phyloP scores from a whole-genome alignment of 2,113 vertebrate genomes.

The Calonectris borealis region DNA sequence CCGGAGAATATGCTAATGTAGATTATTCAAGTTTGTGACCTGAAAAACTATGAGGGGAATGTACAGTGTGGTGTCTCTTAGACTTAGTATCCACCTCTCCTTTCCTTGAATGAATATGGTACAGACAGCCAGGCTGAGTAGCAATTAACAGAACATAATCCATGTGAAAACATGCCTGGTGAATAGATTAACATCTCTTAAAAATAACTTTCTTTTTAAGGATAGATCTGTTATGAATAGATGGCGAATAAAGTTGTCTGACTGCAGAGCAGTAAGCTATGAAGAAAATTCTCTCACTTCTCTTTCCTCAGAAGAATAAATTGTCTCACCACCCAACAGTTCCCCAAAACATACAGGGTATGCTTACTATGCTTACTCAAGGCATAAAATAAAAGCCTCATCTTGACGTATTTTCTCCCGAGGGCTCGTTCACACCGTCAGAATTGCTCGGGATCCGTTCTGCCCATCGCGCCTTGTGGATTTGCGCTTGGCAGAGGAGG shows the following conservation, averaged over 20 bases:
- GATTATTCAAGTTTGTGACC: not conserved
- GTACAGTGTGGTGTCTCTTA: not conserved
- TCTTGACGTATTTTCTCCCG: not conserved
- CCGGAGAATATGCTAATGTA: not conserved
- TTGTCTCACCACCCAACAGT: not conserved
- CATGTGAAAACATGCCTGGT: not conserved
- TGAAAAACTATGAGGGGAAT: not conserved
- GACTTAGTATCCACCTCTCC: not conserved
- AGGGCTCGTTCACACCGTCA: accelerated
- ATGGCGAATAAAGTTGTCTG: not conserved
- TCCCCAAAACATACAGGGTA: not conserved
- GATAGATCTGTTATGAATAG: not conserved
- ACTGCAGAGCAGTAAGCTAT: not conserved
- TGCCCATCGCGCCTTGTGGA: not conserved
- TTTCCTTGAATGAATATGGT: not conserved
- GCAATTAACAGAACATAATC: not conserved
- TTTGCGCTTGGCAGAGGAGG: not conserved
- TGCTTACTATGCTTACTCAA: not conserved
- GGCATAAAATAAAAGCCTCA: not conserved
- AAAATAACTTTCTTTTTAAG: not conserved
- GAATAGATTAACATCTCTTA: not conserved
- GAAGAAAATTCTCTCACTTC: not conserved
- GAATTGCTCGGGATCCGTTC: not conserved
- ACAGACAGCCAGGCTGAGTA: not conserved
- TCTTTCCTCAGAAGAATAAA: not conserved